Percentiles rank a stretch among this genome's conserved stretches.
These are phyloP conservation scores for Mystacornis crossleyi DNA, from an alignment of 2,113 vertebrate species.

Conservation along the genomic window DNA sequence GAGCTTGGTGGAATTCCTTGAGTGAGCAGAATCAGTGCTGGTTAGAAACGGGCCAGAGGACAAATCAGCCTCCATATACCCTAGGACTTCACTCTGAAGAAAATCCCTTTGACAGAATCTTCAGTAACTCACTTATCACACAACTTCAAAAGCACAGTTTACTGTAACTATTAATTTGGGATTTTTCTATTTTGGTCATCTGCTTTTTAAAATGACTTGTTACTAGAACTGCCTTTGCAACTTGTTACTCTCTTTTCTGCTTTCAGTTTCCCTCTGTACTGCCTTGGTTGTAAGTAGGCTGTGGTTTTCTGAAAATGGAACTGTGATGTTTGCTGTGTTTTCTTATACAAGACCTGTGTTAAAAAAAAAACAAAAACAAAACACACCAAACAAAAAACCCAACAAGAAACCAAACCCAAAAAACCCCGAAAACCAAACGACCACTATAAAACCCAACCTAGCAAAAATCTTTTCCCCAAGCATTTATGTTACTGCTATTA, in stretches of 20 bases:
- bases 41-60: background rate
- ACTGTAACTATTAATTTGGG: constrained; percentile 50
- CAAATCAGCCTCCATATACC: background rate
- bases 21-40: background rate
- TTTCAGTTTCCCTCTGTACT: constrained; percentile 54
- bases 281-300: constrained; percentile 27
- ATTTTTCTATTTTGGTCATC: constrained; percentile 49
- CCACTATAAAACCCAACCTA: background rate
- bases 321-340: constrained; percentile 1
- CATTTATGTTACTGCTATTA: background rate
- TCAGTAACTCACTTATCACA: constrained; percentile 37
- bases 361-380: background rate
- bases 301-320: constrained; percentile 54
- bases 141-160: constrained; percentile 40
- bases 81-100: constrained; percentile 8
- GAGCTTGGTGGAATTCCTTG: background rate
- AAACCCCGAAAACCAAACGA: background rate
- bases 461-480: background rate
- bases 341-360: background rate
- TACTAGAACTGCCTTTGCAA: constrained; percentile 64
- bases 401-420: background rate
- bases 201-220: constrained; percentile 4
- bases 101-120: constrained; percentile 54
- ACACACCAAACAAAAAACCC: background rate
- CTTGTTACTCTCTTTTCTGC: background rate